Evolutionary conservation across 2,113 vertebrate species (phyloP).

Genomic region (Poicephalus meyeri): DNA sequence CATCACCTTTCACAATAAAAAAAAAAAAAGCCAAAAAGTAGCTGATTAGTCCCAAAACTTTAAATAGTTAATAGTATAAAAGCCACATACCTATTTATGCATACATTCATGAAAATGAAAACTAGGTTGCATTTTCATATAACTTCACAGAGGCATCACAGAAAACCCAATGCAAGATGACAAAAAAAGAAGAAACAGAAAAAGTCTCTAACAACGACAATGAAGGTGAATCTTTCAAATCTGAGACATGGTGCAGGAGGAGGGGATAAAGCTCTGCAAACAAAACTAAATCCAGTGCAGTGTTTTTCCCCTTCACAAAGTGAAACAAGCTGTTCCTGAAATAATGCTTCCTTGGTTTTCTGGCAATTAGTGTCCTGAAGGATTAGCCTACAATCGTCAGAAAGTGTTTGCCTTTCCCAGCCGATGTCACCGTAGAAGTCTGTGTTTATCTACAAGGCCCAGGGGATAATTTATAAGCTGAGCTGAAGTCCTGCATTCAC

Average conservation of each 20-base stretch:
- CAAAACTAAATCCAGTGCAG: background rate
- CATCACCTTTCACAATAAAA: background rate
- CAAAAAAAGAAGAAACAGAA: rapidly evolving
- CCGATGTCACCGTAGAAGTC: background rate
- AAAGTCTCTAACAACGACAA: background rate
- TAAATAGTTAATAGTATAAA: background rate
- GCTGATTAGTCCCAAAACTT: background rate
- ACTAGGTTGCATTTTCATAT: background rate
- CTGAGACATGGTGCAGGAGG: background rate
- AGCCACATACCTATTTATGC: background rate
- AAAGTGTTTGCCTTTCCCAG: constrained; percentile 50
- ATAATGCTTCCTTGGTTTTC: constrained; percentile 37
- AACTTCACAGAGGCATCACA: background rate
- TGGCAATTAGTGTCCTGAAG: constrained; percentile 30
- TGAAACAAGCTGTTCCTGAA: constrained; percentile 30
- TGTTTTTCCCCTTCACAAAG: constrained; percentile 30
- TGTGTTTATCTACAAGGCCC: constrained; percentile 53
- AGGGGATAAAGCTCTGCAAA: background rate
- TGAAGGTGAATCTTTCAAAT: background rate
- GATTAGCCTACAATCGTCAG: background rate
- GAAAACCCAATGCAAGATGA: background rate
- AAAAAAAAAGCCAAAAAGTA: background rate
- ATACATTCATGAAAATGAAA: background rate
- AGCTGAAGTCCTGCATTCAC: background rate
- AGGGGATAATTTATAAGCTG: constrained; percentile 24